These are phyloP conservation scores for Micronisus gabar DNA, from an alignment of 2,113 vertebrate species.

Conservation along the genomic window DNA sequence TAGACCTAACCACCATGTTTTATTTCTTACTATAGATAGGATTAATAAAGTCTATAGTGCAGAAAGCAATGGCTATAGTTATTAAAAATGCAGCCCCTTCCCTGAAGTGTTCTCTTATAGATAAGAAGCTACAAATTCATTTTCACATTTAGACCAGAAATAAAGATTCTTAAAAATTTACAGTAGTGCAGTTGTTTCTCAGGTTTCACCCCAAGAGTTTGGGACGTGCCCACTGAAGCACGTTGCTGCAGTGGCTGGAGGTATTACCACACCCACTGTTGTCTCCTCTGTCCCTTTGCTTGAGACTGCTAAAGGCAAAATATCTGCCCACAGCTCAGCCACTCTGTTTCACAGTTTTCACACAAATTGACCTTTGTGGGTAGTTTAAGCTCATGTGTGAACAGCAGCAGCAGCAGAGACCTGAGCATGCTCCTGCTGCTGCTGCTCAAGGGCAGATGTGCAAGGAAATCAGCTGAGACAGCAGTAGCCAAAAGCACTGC, in stretches of 20 bases:
- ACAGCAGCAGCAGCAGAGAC: background rate
- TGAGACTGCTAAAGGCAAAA: background rate
- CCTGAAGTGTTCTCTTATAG: background rate
- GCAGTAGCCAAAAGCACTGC: background rate
- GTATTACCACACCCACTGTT: background rate
- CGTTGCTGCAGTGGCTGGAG: background rate
- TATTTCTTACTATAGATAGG: background rate
- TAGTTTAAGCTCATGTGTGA: background rate
- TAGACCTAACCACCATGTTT: background rate
- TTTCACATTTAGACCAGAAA: background rate
- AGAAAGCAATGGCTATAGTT: background rate
- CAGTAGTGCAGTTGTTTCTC: background rate
- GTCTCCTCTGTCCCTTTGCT: background rate
- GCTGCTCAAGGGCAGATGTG: background rate
- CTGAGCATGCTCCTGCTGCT: background rate
- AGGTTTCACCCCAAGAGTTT: background rate
- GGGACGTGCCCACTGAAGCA: background rate
- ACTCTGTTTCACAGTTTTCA: background rate
- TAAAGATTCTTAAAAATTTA: background rate
- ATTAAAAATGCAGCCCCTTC: background rate
- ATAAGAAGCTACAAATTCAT: background rate
- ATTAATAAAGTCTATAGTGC: background rate
- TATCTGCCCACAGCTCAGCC: background rate
- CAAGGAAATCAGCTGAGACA: background rate
- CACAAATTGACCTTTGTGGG: background rate